A percentile compares a stretch with the other conserved stretches of the same genome.
Evolutionary conservation across 2,888 invertebrate genomes (phyloP).

Genomic region (Philaethria dido): DNA sequence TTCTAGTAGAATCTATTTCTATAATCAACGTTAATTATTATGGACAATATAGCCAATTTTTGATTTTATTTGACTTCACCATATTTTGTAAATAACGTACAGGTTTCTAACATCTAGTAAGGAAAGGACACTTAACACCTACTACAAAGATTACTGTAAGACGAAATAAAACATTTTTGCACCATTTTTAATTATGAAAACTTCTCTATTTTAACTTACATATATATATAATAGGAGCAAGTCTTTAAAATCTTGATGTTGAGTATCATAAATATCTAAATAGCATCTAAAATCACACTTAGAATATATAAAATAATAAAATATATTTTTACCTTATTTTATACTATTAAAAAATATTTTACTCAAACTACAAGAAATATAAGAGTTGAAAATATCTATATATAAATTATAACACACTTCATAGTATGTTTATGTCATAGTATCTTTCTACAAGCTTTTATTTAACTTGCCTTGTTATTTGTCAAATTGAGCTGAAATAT

Average conservation of each 20-base stretch:
- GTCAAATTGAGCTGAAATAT: too few relatives aligned
- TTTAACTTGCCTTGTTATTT: too few relatives aligned
- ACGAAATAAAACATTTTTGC: neutral
- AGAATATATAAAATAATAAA: neutral
- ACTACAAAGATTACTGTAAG: neutral
- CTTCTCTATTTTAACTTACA: neutral
- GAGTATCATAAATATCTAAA: neutral
- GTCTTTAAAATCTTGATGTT: neutral
- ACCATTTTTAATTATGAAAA: neutral
- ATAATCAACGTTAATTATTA: neutral
- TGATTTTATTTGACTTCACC: neutral
- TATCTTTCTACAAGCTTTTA: too few relatives aligned
- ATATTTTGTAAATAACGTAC: neutral
- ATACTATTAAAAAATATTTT: neutral
- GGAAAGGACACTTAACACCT: conserved; percentile 15
- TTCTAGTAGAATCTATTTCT: conserved; percentile 15
- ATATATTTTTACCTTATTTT: neutral
- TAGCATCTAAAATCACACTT: conserved; percentile 11
- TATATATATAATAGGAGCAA: neutral
- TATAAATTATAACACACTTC: neutral
- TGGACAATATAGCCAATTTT: neutral
- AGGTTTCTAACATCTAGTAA: neutral
- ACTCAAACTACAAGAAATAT: neutral
- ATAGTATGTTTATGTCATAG: too few relatives aligned
- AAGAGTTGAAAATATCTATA: neutral